Evolutionary conservation across 2,888 invertebrate species (phyloP).

Genomic region (Desoria tigrina): DNA sequence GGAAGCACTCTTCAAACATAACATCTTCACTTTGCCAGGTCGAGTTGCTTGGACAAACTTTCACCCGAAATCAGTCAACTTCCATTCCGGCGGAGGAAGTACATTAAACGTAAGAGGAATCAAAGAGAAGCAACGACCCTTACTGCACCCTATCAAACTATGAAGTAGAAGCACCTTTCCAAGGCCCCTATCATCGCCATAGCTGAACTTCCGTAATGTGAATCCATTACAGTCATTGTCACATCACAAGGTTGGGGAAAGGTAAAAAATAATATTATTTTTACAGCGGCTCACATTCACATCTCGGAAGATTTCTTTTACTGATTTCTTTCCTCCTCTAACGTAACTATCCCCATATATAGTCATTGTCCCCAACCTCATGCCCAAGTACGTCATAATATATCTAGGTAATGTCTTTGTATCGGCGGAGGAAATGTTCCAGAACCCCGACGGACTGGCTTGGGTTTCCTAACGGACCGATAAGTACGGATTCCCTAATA

Average conservation of each 20-base stretch:
- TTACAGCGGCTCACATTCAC: too few relatives aligned
- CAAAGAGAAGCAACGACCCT: not conserved
- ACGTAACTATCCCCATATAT: too few relatives aligned
- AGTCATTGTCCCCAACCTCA: not conserved
- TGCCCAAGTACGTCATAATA: too few relatives aligned
- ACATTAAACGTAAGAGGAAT: not conserved
- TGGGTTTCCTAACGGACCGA: too few relatives aligned
- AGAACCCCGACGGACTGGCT: too few relatives aligned
- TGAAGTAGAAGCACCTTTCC: not conserved
- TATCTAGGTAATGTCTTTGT: slow-evolving; percentile 3
- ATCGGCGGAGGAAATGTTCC: slow-evolving; percentile 3
- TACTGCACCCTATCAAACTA: not conserved
- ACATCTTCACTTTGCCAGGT: too few relatives aligned
- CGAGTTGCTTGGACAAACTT: too few relatives aligned
- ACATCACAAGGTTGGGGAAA: not conserved
- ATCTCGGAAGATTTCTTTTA: too few relatives aligned
- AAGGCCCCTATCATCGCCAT: not conserved
- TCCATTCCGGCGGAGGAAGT: not conserved
- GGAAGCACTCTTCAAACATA: too few relatives aligned
- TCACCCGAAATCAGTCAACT: not conserved
- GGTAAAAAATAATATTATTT: too few relatives aligned
- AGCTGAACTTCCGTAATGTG: not conserved
- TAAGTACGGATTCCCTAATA: not conserved
- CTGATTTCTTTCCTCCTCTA: too few relatives aligned
- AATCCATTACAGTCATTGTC: slow-evolving; percentile 6